Evolutionary conservation across 2,797 vertebrate genomes (phyloP).

Genomic region (Holocentrus rufus): DNA sequence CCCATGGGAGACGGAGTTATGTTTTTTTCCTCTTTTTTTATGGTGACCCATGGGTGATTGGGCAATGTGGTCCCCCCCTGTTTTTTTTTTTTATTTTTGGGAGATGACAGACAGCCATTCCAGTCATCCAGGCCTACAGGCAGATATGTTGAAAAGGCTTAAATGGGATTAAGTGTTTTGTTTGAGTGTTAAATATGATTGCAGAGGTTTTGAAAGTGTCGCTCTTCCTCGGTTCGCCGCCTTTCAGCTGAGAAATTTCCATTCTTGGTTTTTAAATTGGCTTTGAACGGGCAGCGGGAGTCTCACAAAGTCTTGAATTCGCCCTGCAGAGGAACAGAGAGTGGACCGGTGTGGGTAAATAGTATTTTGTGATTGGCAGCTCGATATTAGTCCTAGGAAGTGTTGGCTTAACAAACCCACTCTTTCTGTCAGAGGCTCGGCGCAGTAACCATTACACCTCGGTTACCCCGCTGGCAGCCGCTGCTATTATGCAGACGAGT

Average conservation of each 20-base stretch:
- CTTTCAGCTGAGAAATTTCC: too few species aligned
- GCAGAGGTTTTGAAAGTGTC: too few species aligned
- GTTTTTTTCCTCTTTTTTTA: constrained; percentile 2
- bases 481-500: not conserved
- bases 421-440: not conserved
- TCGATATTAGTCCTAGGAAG: not conserved
- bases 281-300: too few species aligned
- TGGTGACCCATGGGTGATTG: not conserved
- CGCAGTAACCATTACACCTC: not conserved
- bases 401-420: not conserved
- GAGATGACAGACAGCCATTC: not conserved
- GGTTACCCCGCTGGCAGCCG: not conserved
- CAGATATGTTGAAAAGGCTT: not conserved
- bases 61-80: too few species aligned
- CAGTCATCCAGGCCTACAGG: not conserved
- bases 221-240: too few species aligned
- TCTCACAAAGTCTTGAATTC: too few species aligned
- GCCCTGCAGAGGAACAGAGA: too few species aligned
- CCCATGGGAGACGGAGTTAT: constrained; percentile 29
- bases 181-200: too few species aligned
- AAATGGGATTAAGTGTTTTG: too few species aligned
- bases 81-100: not conserved
- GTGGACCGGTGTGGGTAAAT: not conserved
- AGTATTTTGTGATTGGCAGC: not conserved
- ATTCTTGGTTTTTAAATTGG: too few species aligned